Evolutionary conservation across 37 sponge, comb jelly and placozoan genomes (phyloP).

Genomic region (Bolinopsis microptera): DNA sequence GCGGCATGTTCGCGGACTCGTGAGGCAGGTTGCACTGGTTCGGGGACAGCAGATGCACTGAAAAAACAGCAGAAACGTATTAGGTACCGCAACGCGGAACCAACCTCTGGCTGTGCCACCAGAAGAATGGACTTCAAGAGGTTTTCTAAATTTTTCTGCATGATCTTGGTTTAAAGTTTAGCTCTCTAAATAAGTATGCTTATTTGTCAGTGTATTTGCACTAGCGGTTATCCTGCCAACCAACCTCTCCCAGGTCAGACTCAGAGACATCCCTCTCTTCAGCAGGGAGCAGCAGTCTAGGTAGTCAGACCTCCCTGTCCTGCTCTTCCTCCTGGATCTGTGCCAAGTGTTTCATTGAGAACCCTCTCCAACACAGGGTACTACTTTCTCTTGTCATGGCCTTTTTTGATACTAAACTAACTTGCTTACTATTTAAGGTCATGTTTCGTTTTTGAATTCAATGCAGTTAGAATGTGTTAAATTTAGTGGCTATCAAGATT

Average conservation of each 20-base stretch:
- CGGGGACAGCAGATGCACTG: background rate
- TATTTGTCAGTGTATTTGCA: background rate
- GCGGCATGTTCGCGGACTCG: slow-evolving; percentile 31
- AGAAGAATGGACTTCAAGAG: background rate
- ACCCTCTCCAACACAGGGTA: slow-evolving; percentile 39
- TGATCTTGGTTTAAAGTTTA: background rate
- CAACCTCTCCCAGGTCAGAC: slow-evolving; percentile 3
- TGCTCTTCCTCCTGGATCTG: slow-evolving; percentile 24
- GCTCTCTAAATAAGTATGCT: background rate
- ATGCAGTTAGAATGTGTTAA: too few species aligned
- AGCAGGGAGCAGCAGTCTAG: background rate
- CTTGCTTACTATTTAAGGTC: too few species aligned
- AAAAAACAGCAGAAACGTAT: slow-evolving; percentile 16
- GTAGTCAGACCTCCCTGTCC: slow-evolving; percentile 38
- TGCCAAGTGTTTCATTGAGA: slow-evolving; percentile 21
- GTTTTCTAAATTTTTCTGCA: too few species aligned
- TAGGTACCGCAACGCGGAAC: background rate
- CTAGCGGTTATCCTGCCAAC: background rate
- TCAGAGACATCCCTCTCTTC: slow-evolving; percentile 30
- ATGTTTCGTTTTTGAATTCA: too few species aligned
- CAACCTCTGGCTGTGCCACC: background rate
- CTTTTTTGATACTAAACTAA: too few species aligned
- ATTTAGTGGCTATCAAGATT: too few species aligned
- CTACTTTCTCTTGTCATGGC: too few species aligned
- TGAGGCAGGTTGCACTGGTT: background rate